phyloP scores from a whole-genome alignment of 2,888 invertebrate species.

The Drosophila nr. perissopoda region DNA sequence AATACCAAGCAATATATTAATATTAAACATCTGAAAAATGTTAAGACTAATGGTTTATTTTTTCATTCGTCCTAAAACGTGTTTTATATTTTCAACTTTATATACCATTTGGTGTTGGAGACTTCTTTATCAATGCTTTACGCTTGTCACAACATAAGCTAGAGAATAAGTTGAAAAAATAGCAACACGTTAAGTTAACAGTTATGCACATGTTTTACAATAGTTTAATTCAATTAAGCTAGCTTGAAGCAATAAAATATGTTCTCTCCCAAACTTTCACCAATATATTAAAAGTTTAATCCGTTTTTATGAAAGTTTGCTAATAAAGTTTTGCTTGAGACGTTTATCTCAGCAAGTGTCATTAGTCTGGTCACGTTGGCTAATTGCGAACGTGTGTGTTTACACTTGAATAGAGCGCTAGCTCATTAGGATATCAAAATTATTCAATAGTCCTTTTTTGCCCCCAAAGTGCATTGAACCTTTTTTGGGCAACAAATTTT shows the following conservation, averaged over 20 bases:
- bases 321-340: not conserved
- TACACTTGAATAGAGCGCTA: conserved; percentile 53
- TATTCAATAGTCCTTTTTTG: conserved; percentile 42
- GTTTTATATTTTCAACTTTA: not conserved
- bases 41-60: not conserved
- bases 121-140: not conserved
- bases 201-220: not conserved
- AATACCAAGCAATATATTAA: not conserved
- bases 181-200: not conserved
- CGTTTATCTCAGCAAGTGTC: conserved; percentile 12
- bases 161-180: not conserved
- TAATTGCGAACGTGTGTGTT: conserved; percentile 73
- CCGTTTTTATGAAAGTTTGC: not conserved
- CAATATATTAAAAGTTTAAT: not conserved
- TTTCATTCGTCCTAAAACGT: not conserved
- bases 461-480: conserved; percentile 30
- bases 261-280: not conserved
- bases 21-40: not conserved
- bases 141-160: not conserved
- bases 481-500: conserved; percentile 35
- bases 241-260: not conserved
- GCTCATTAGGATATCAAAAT: conserved; percentile 47
- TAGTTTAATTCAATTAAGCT: not conserved
- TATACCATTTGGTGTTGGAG: not conserved
- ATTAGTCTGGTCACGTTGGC: conserved; percentile 25